Base-by-base conservation (phyloP, 2,113 vertebrate genomes). In the Sisor rabdophorus region DNA sequence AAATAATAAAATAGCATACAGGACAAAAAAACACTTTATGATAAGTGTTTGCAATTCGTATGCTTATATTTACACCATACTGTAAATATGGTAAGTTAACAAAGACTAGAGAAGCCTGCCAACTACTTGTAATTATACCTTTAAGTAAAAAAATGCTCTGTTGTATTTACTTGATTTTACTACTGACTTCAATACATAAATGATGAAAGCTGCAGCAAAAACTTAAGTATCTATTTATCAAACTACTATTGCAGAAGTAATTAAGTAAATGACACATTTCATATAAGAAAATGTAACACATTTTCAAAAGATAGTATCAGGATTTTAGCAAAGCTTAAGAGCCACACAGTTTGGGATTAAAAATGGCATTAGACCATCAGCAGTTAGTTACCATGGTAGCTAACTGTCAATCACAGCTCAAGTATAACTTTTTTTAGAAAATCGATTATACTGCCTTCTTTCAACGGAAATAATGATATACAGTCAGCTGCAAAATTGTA, bases 351-450 rank as follows among this genome's bases (percentile, higher is more conserved):
- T 72, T 47, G 36, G 48, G 48, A 80, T 71, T 36, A 4, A 36
- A 71, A 58, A 19, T 17, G 12, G 48, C 36, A 56, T 67, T 30
- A 53, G 28, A 55, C 19, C 11, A 55, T 30, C 61, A 71, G 22
- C 36, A 20, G 79, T 84, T 68, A 82, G 84, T 86, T 71, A 58
- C 71, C 82, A 87, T 87, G 81, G 81, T 74, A 82, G 70, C 75
- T 73, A 68, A 72, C 55, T 77, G 55, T 20, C 59, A 70, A 32
- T 30, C 24, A 40, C 44, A 52, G 68, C 17, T 28, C 52, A 47
- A 52, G 40, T 26, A 19, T 28, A 65, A 53, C n/a, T 60, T 71
- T 16, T 70, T 54, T 59, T 36, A 36, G 7, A 36, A 4, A 7
- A 36, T 36, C 32, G 7, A 36, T 36, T 36, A 4, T 36, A 4